Evolutionary conservation across 2,888 invertebrate genomes (phyloP).

Genomic region (Epinotia brunnichana): DNA sequence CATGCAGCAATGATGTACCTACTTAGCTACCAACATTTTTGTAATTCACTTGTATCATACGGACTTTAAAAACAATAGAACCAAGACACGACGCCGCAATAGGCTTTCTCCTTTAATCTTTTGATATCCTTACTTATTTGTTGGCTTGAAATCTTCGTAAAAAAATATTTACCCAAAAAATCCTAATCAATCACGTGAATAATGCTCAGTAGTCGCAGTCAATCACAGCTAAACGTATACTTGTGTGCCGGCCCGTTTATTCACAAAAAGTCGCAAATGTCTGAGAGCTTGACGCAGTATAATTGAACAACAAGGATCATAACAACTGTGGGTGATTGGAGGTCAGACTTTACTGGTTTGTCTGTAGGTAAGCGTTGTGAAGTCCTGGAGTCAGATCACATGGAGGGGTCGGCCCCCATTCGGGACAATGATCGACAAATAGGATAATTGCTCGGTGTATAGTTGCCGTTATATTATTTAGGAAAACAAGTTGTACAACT

Average conservation of each 20-base stretch:
- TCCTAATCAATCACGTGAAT: too few species aligned
- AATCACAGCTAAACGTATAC: neutral
- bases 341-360: neutral
- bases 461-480: neutral
- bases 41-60: too few species aligned
- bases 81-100: too few species aligned
- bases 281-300: too few species aligned
- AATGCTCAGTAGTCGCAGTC: neutral
- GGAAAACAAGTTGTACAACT: too few species aligned
- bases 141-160: too few species aligned
- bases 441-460: conserved; percentile 24
- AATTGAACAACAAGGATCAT: neutral
- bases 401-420: conserved; percentile 41
- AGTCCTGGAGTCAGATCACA: conserved; percentile 18
- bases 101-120: too few species aligned
- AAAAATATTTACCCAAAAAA: too few species aligned
- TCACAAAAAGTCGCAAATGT: neutral
- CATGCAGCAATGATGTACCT: too few species aligned
- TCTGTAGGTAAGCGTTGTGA: neutral
- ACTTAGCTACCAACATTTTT: too few species aligned
- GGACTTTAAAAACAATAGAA: too few species aligned
- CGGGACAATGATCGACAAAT: conserved; percentile 37
- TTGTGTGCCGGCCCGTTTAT: neutral
- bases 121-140: too few species aligned
- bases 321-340: neutral